phyloP scores from a whole-genome alignment of 2,797 vertebrate genomes.

The Lepidocolaptes lacrymiger region DNA sequence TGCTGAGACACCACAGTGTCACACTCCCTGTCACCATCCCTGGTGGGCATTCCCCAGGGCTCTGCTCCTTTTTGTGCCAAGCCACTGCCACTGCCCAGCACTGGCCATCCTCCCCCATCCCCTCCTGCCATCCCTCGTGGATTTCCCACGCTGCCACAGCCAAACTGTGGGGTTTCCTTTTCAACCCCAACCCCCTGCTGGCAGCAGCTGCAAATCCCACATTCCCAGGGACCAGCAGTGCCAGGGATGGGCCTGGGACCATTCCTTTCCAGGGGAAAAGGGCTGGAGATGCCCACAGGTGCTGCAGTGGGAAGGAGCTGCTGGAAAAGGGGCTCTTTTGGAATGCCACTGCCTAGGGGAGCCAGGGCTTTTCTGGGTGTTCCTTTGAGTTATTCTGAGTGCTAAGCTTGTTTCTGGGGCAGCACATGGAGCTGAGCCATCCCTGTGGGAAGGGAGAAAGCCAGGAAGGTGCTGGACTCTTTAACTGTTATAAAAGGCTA shows the following conservation, averaged over 20 bases:
- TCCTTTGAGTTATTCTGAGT: background rate
- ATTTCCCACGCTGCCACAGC: fast-evolving
- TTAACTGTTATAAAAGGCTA: background rate
- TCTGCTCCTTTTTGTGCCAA: background rate
- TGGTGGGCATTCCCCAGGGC: background rate
- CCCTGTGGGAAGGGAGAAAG: background rate
- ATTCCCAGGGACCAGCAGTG: background rate
- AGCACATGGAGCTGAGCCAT: fast-evolving
- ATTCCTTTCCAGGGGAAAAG: background rate
- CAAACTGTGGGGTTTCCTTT: background rate
- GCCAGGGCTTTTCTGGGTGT: background rate
- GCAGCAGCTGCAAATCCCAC: background rate
- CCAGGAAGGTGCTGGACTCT: fast-evolving
- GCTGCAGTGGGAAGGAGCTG: background rate
- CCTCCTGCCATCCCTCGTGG: background rate
- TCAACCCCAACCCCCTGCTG: background rate
- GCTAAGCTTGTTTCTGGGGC: background rate
- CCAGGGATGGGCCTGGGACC: background rate
- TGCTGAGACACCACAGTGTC: background rate
- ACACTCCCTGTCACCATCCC: background rate
- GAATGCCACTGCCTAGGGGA: background rate
- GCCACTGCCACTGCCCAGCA: fast-evolving
- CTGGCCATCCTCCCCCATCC: fast-evolving
- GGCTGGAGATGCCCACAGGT: background rate
- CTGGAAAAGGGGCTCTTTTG: background rate